Evolutionary conservation across 2,113 vertebrate genomes (phyloP).

Genomic region (Sterrhoptilus dennistouni): DNA sequence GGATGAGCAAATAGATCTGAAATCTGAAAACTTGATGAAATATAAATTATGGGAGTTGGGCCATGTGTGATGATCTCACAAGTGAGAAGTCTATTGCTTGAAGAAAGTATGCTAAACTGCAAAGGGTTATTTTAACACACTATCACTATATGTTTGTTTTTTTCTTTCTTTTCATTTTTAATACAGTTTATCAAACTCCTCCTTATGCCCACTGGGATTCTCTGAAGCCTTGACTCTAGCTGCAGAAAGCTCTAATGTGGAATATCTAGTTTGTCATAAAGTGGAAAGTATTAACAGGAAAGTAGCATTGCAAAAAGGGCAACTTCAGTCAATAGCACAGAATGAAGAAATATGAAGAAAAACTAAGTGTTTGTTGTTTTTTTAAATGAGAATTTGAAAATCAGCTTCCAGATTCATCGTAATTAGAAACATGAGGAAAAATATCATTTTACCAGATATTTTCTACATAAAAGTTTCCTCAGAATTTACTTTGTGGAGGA

Average conservation of each 20-base stretch:
- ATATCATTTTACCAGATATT: not conserved
- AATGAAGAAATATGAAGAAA: not conserved
- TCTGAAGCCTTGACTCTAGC: not conserved
- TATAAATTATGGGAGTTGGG: not conserved
- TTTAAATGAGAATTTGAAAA: not conserved
- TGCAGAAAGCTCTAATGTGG: not conserved
- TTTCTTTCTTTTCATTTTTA: not conserved
- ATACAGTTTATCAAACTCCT: not conserved
- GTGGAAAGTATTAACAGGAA: not conserved
- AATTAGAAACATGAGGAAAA: not conserved
- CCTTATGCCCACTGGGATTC: not conserved
- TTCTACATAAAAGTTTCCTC: not conserved
- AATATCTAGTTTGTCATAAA: not conserved
- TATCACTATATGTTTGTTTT: not conserved
- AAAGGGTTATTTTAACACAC: not conserved
- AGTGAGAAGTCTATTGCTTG: not conserved
- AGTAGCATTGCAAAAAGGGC: not conserved
- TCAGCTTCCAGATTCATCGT: not conserved
- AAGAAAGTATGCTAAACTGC: not conserved
- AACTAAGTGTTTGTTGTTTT: not conserved
- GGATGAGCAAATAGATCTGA: not conserved
- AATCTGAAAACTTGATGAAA: conserved; percentile 22
- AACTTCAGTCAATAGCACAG: not conserved
- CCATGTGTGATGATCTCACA: not conserved
- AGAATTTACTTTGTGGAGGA: not conserved